Base-by-base conservation (phyloP, 2,888 invertebrate genomes). In the Pammene aurita region DNA sequence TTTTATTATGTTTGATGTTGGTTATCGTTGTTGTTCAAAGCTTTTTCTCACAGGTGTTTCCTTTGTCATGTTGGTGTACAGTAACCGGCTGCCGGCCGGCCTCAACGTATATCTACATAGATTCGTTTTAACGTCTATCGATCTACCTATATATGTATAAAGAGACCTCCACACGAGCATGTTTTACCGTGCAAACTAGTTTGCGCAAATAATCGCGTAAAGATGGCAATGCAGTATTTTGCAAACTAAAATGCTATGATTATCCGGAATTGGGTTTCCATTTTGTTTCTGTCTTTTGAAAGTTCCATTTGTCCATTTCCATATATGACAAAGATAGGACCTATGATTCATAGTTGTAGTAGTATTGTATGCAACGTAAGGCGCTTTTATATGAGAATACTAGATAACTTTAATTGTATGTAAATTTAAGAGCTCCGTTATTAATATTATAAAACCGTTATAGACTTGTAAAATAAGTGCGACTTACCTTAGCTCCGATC, bases 401-500 rank as follows among this genome's bases (percentile, higher is more conserved):
- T 63, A 54, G 10, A 7, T 13, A 70, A 44, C 18, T 60, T 63
- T 72, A 69, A 73, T 72, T 72, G 55, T 64, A 46, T 60, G 67
- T 71, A 65, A 67, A 73, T 72, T 67, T 57, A 58, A 26, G 55
- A 68, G 66, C 9, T 70, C 75, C 73, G 76, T 74, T 76, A 76
- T 11, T n/a, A n/a, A n/a, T n/a, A n/a, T n/a, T 4, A 14, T 14
- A 46, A 18, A 41, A 72, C 76, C 75, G 74, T 75, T 75, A 74
- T 42, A 38, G 38, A 44, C 60, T 5, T 52, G 42, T 55, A 48
- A 58, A 55, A 7, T 52, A 10, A 34, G 14, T 26, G 34, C 34
- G 4, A 60, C 67, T 84, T 81, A 93, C 93, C 90, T 92, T 93
- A 80, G 93, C 92, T 88, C 96, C 96, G 84, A 96, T 96, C 92